phyloP scores from a whole-genome alignment of 2,888 invertebrate species.

The Lepidocyrtinus sp. region DNA sequence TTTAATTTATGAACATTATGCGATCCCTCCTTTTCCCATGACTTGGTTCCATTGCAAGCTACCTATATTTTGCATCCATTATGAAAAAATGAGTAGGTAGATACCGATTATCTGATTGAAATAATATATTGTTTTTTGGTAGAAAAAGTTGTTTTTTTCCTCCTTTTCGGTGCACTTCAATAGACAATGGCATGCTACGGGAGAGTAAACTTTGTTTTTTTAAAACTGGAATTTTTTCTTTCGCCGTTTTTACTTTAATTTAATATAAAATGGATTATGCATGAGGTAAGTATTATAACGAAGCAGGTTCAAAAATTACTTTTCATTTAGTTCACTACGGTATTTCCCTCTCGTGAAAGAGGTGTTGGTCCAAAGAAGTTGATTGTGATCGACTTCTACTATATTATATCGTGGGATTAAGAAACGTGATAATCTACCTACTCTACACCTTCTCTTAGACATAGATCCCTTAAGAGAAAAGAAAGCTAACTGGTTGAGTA shows the following conservation, averaged over 20 bases:
- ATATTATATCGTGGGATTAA: conserved; percentile 45
- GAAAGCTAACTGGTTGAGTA: conserved; percentile 5
- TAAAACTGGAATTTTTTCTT: conserved; percentile 41
- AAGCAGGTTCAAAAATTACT: conserved; percentile 11
- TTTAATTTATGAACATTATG: conserved; percentile 64
- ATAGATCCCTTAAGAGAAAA: conserved; percentile 7
- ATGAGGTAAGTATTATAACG: neutral
- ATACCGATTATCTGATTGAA: conserved; percentile 14
- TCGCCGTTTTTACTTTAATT: conserved; percentile 39
- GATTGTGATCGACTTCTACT: conserved; percentile 47
- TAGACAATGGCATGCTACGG: neutral
- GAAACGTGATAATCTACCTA: conserved; percentile 14
- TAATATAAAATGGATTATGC: conserved; percentile 39
- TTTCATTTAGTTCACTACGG: neutral
- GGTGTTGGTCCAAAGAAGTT: conserved; percentile 32
- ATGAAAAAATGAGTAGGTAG: neutral
- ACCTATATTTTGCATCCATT: conserved; percentile 23
- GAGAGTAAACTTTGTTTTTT: conserved; percentile 18
- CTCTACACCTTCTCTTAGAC: neutral
- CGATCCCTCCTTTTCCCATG: conserved; percentile 56
- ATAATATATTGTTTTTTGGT: conserved; percentile 54
- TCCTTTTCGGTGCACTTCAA: conserved; percentile 14
- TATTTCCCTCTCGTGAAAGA: neutral
- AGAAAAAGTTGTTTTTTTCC: conserved; percentile 32
- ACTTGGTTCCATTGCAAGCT: neutral